A percentile compares a stretch with the other conserved stretches of the same genome.
phyloP scores from a whole-genome alignment of 1,140 invertebrate genomes.

The Drosophila nebulosa region DNA sequence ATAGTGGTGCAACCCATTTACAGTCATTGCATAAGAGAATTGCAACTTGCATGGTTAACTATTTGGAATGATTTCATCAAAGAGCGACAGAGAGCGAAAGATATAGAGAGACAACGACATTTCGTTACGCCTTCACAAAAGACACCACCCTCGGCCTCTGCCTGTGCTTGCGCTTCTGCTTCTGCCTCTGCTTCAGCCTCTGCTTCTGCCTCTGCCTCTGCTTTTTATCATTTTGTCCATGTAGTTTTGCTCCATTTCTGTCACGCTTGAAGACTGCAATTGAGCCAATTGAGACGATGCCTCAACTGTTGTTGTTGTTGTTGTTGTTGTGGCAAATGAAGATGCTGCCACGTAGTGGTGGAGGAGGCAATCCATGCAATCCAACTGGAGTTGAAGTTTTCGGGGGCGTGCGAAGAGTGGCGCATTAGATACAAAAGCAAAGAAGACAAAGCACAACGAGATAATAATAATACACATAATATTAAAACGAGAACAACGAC shows the following conservation, averaged over 20 bases:
- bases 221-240: constrained; percentile 40
- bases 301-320: constrained; percentile 61
- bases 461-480: constrained; percentile 60
- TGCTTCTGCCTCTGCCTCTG: neutral
- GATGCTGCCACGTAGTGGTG: constrained; percentile 42
- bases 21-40: constrained; percentile 42
- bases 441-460: constrained; percentile 59
- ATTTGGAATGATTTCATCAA: constrained; percentile 65
- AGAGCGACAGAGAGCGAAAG: constrained; percentile 44
- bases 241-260: constrained; percentile 73
- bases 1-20: neutral
- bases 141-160: constrained; percentile 3
- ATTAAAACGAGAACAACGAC: constrained; percentile 69
- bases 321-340: constrained; percentile 59
- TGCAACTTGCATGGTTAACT: constrained; percentile 22
- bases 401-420: constrained; percentile 65
- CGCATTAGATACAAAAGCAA: constrained; percentile 27
- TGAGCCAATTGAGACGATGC: constrained; percentile 68
- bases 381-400: constrained; percentile 5
- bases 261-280: constrained; percentile 78
- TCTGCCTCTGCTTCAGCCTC: constrained; percentile 3
- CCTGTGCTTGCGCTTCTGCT: neutral
- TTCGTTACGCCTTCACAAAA: constrained; percentile 40
- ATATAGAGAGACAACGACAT: constrained; percentile 17
- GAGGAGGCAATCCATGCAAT: neutral